These are phyloP conservation scores for Cydia strobilella DNA, from an alignment of 1,140 invertebrate genomes.

Conservation along the genomic window DNA sequence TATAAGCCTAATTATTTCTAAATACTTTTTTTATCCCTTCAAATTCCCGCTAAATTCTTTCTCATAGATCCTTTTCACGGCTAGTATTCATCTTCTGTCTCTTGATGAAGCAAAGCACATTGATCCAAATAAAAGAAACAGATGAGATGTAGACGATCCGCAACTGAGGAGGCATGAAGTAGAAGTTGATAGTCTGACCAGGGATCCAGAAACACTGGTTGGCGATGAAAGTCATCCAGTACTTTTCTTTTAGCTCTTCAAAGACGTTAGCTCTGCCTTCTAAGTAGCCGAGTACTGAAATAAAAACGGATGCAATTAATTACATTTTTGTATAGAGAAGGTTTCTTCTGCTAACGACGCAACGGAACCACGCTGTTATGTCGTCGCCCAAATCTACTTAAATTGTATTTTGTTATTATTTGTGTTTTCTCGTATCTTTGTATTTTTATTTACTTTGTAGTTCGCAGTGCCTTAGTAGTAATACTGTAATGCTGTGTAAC, in stretches of 20 bases:
- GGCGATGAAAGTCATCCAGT: constrained; percentile 85
- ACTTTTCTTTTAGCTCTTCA: constrained; percentile 86
- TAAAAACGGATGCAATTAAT: constrained; percentile 21
- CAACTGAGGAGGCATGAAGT: constrained; percentile 83
- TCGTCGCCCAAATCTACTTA: no score
- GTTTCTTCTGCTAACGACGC: no score
- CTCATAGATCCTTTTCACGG: constrained; percentile 3
- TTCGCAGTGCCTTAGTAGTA: no score
- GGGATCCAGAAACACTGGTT: constrained; percentile 91
- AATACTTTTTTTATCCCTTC: no score
- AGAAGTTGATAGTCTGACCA: constrained; percentile 87
- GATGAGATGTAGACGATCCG: constrained; percentile 87
- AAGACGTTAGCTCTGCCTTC: constrained; percentile 85
- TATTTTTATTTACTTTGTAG: no score
- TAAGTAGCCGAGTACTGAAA: constrained; percentile 86
- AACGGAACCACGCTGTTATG: no score
- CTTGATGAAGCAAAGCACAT: constrained; percentile 89
- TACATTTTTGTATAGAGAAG: not conserved
- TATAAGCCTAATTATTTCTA: no score
- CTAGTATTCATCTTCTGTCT: constrained; percentile 67
- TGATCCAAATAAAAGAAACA: constrained; percentile 88
- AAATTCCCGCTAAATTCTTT: not conserved
- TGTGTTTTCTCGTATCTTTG: no score
- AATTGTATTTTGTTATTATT: no score
- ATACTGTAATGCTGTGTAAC: no score